phyloP scores from a whole-genome alignment of 2,113 vertebrate genomes.

The Coracopsis vasa region DNA sequence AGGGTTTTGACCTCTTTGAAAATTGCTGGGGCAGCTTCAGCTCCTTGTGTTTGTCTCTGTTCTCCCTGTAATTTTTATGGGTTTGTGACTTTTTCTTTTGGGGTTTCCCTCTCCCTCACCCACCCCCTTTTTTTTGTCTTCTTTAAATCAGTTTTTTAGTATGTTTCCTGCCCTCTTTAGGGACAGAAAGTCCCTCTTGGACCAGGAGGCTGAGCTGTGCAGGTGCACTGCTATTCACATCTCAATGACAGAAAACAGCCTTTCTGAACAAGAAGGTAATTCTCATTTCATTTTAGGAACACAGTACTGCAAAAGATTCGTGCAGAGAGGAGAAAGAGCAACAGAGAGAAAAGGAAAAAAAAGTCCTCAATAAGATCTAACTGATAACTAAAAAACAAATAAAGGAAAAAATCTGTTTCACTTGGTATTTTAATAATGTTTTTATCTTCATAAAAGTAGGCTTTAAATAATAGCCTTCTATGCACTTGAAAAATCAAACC shows the following conservation, averaged over 20 bases:
- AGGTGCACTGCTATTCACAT: neutral
- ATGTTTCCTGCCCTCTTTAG: neutral
- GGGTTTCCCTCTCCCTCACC: neutral
- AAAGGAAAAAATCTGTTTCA: neutral
- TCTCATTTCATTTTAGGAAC: neutral
- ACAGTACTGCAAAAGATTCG: neutral
- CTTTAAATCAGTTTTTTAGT: neutral
- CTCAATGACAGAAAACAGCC: neutral
- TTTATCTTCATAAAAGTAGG: neutral
- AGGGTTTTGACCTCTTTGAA: neutral
- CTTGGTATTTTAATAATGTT: conserved; percentile 29
- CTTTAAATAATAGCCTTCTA: neutral
- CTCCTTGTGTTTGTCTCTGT: neutral
- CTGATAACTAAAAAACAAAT: neutral
- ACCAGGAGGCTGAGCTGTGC: neutral
- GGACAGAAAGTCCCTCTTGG: neutral
- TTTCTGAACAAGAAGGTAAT: neutral
- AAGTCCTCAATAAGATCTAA: neutral
- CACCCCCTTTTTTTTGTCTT: neutral
- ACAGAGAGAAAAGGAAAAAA: neutral
- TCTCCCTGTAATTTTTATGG: neutral
- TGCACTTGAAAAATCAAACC: neutral
- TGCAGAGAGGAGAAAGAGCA: neutral
- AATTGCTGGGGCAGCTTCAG: neutral
- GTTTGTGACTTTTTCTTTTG: neutral